phyloP scores from a whole-genome alignment of 2,113 vertebrate species.

The Heterochromis multidens region DNA sequence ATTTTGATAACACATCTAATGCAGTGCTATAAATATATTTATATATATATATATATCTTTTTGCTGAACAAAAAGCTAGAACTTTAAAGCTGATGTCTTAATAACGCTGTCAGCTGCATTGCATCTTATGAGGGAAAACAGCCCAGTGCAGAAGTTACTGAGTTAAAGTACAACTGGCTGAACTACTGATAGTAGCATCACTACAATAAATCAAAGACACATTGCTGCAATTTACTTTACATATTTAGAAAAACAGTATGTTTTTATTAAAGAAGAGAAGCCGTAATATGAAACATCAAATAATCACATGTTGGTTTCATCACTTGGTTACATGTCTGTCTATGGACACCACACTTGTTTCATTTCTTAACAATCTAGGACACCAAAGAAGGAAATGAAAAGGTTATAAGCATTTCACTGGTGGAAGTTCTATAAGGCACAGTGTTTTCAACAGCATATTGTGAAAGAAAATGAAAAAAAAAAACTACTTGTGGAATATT shows the following conservation, averaged over 20 bases:
- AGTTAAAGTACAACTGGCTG: not conserved
- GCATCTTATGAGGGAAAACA: not conserved
- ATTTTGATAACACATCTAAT: conserved; percentile 22
- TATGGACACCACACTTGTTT: not conserved
- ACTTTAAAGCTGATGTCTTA: not conserved
- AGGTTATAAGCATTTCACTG: not conserved
- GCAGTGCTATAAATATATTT: not conserved
- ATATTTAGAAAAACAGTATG: too few species aligned
- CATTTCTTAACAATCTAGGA: not conserved
- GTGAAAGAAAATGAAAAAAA: not conserved
- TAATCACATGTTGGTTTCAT: not conserved
- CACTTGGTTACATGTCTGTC: not conserved
- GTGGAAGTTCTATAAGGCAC: not conserved
- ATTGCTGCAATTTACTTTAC: too few species aligned
- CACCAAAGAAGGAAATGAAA: not conserved
- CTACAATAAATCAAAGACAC: not conserved
- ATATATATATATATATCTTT: not conserved
- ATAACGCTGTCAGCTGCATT: not conserved
- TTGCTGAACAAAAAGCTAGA: not conserved
- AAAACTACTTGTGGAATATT: too few species aligned
- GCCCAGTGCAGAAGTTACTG: not conserved
- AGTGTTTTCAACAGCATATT: not conserved
- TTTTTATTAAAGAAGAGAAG: too few species aligned
- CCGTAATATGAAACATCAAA: not conserved
- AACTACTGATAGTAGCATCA: not conserved